Conservation (phyloP, 2,797 vertebrate species). For the Sylvia borin region DNA sequence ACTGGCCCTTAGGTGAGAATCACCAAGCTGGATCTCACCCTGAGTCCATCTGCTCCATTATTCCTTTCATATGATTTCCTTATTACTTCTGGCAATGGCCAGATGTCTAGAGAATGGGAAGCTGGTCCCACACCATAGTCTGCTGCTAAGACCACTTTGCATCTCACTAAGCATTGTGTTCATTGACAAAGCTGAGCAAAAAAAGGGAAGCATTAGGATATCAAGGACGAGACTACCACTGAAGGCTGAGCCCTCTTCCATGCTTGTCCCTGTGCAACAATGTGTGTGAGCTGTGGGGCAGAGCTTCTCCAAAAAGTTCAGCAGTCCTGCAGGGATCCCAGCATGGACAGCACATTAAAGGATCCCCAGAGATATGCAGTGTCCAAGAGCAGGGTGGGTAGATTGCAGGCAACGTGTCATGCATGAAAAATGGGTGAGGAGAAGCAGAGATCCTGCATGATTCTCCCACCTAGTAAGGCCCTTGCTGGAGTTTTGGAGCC, state of each 20-base stretch:
- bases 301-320: not conserved
- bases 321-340: not conserved
- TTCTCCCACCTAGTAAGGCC: not conserved
- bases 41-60: conserved; percentile 61
- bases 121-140: not conserved
- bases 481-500: not conserved
- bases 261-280: accelerated
- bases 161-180: not conserved
- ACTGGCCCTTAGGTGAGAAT: conserved; percentile 49
- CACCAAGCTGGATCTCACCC: conserved; percentile 37
- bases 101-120: conserved; percentile 50
- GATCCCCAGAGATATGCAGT: not conserved
- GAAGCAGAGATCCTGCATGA: not conserved
- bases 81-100: conserved; percentile 48
- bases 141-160: conserved; percentile 5
- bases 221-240: not conserved
- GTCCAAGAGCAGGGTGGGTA: not conserved
- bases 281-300: accelerated
- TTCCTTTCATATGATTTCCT: conserved; percentile 50
- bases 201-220: not conserved
- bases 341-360: not conserved
- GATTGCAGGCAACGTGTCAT: not conserved
- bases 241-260: not conserved
- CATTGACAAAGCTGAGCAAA: not conserved
- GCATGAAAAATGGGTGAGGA: not conserved